These are phyloP conservation scores for Smutsia temminckii DNA, from an alignment of 2,797 vertebrate species.

Conservation along the genomic window DNA sequence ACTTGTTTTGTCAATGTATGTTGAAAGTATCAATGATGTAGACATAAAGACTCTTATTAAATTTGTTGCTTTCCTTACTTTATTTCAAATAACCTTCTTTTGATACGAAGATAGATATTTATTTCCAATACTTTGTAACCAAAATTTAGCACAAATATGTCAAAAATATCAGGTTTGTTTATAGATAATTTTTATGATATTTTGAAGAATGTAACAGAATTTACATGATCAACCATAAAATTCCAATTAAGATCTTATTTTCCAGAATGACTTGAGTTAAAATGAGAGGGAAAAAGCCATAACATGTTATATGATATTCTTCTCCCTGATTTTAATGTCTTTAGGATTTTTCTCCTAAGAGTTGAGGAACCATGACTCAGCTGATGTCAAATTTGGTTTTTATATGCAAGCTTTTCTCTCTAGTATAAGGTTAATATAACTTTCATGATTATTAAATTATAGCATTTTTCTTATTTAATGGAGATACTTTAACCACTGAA, in stretches of 20 bases:
- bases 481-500: not conserved
- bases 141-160: not conserved
- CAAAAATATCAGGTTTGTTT: not conserved
- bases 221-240: not conserved
- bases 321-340: not conserved
- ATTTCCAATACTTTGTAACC: conserved; percentile 24
- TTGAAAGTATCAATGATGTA: not conserved
- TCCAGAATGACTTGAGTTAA: not conserved
- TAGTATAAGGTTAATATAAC: not conserved
- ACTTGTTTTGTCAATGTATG: not conserved
- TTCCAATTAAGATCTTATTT: conserved; percentile 1
- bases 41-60: not conserved
- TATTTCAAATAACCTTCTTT: conserved; percentile 9
- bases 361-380: not conserved
- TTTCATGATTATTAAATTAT: not conserved
- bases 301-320: not conserved
- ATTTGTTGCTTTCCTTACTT: conserved; percentile 34
- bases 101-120: conserved; percentile 26
- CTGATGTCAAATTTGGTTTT: not conserved
- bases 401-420: not conserved
- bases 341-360: conserved; percentile 6
- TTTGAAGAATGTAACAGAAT: not conserved
- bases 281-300: not conserved
- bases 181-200: not conserved
- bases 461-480: conserved; percentile 37